Conservation (phyloP, 92 coral and sea anemone genomes). For the Palythoa caribaeorum region DNA sequence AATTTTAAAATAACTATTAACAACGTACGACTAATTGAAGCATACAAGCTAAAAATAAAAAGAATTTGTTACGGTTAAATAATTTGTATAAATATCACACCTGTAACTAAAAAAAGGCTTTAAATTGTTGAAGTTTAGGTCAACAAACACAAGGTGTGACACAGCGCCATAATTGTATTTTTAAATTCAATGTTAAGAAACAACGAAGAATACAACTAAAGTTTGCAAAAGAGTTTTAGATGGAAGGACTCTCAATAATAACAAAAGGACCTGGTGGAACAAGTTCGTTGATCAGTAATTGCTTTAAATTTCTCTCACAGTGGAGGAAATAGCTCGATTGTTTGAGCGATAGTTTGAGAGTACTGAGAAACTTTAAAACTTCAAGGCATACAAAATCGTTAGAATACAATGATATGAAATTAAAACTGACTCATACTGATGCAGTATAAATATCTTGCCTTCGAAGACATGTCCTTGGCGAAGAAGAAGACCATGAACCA, state of each 20-base stretch:
- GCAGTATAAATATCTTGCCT: conserved; percentile 26
- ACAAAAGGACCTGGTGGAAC: neutral
- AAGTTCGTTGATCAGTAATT: neutral
- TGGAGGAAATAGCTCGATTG: neutral
- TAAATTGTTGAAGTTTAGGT: neutral
- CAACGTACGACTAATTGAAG: neutral
- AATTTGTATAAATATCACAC: neutral
- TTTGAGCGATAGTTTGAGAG: neutral
- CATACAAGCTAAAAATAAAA: neutral
- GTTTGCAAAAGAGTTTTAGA: neutral
- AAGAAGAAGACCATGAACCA: conserved; percentile 26
- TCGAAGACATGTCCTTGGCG: conserved; percentile 35
- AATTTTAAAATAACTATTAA: neutral
- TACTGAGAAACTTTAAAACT: neutral
- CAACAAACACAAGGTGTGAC: neutral
- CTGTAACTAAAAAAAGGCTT: neutral
- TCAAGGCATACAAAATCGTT: neutral
- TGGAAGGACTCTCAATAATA: neutral
- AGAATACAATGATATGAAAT: neutral
- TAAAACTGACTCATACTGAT: neutral
- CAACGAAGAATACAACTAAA: neutral
- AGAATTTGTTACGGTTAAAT: neutral
- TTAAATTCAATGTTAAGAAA: neutral
- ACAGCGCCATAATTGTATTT: neutral
- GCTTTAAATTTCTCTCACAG: neutral